Percentiles rank a stretch among this genome's conserved stretches.
Conservation (phyloP, 2,113 vertebrate species). For the Cyprinodon brontotheroides region DNA sequence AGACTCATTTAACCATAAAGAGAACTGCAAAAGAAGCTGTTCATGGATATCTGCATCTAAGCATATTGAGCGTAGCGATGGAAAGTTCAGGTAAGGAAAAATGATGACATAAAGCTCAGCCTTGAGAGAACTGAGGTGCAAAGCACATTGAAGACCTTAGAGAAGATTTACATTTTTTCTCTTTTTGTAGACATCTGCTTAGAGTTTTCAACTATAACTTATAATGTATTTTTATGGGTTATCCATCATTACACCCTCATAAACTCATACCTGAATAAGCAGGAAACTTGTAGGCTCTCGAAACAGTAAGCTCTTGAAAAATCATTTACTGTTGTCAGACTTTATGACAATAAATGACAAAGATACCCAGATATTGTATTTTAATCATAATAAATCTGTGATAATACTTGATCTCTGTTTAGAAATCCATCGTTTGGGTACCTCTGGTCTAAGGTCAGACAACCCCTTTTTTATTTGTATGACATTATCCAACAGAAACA, state of each 20-base stretch:
- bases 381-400: background rate
- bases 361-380: background rate
- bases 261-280: background rate
- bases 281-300: background rate
- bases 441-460: constrained; percentile 50
- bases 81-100: background rate
- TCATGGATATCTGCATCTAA: background rate
- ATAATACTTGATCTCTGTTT: background rate
- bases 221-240: background rate
- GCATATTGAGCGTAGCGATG: background rate
- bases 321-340: background rate
- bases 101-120: background rate
- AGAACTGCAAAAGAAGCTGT: background rate
- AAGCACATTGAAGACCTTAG: no score
- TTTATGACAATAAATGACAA: background rate
- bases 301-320: no score
- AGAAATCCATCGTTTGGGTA: background rate
- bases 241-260: background rate
- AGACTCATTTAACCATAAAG: background rate
- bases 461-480: background rate
- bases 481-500: background rate
- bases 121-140: background rate
- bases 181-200: no score
- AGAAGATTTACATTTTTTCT: no score
- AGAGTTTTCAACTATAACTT: background rate